Evolutionary conservation across 1,140 invertebrate genomes (phyloP).

Genomic region (Philotrypesis tridentata): DNA sequence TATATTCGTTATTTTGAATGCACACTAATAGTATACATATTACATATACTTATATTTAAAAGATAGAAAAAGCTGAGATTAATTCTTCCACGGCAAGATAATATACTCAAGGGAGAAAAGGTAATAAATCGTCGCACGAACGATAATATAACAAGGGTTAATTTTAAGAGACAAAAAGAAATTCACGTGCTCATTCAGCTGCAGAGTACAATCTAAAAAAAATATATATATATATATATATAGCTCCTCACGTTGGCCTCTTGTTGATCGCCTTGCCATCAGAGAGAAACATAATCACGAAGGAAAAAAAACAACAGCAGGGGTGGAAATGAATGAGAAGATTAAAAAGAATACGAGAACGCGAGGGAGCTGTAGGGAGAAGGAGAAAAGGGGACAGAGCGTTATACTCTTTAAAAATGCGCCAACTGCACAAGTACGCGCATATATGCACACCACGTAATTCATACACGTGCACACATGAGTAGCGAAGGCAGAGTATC

Average conservation of each 20-base stretch:
- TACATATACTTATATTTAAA: no score
- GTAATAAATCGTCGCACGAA: neutral
- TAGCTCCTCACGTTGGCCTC: neutral
- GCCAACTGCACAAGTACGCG: neutral
- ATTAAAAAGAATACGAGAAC: constrained; percentile 3
- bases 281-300: neutral
- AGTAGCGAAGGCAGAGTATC: neutral
- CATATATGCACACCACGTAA: neutral
- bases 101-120: neutral
- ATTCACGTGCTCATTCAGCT: neutral
- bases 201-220: neutral
- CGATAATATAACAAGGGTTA: constrained; percentile 2
- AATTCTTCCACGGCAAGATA: neutral
- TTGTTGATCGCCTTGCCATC: no score
- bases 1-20: no score
- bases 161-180: neutral
- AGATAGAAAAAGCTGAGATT: neutral
- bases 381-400: neutral
- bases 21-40: no score
- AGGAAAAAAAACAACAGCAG: constrained; percentile 2
- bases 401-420: neutral
- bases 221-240: neutral
- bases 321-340: constrained; percentile 10
- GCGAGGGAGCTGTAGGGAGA: neutral
- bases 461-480: neutral